phyloP scores from a whole-genome alignment of 2,113 vertebrate species.

The Phasianus colchicus region DNA sequence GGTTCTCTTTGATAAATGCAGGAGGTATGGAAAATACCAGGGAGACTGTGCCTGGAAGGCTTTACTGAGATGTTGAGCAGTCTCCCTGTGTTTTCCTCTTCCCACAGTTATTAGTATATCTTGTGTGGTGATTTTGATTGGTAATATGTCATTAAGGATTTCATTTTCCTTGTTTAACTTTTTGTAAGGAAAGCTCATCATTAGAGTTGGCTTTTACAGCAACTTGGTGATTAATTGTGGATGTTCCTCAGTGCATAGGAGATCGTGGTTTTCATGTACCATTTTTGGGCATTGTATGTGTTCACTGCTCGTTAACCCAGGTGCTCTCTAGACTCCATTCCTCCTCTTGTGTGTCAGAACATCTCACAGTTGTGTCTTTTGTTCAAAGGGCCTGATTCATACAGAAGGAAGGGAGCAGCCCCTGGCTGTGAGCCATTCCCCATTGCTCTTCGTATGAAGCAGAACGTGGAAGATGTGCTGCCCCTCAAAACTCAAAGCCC shows the following conservation, averaged over 20 bases:
- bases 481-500: neutral
- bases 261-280: neutral
- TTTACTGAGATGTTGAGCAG: neutral
- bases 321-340: neutral
- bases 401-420: neutral
- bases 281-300: neutral
- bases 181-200: neutral
- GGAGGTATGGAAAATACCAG: neutral
- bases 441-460: rapidly evolving
- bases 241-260: rapidly evolving
- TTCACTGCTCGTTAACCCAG: neutral
- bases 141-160: neutral
- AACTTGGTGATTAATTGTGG: neutral
- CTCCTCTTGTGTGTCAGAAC: neutral
- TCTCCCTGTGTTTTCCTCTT: neutral
- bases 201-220: neutral
- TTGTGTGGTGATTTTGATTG: neutral
- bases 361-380: neutral
- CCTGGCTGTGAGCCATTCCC: neutral
- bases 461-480: neutral
- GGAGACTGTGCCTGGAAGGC: neutral
- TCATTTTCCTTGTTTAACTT: neutral
- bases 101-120: neutral
- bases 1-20: neutral
- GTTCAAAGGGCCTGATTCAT: conserved; percentile 18